Evolutionary conservation across 2,888 invertebrate genomes (phyloP).

Genomic region (Luperina testacea): DNA sequence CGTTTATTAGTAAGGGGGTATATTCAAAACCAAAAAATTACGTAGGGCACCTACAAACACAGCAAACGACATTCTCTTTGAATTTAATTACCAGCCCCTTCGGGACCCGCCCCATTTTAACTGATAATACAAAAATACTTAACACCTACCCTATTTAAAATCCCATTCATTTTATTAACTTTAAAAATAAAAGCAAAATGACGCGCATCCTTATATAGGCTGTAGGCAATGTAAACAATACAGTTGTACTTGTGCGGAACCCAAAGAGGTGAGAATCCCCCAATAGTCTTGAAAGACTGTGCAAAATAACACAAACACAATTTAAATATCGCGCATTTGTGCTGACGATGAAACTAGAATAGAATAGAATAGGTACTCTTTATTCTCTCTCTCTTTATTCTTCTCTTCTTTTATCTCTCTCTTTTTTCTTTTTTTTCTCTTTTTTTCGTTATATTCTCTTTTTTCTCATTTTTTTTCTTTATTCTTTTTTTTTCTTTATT

Average conservation of each 20-base stretch:
- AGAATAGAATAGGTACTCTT: no score
- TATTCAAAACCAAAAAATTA: neutral
- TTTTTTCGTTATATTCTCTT: no score
- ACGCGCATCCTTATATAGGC: constrained; percentile 4
- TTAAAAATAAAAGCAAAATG: constrained; percentile 34
- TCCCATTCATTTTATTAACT: constrained; percentile 20
- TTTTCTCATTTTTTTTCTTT: no score
- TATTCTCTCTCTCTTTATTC: no score
- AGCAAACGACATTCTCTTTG: constrained; percentile 6
- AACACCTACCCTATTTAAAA: constrained; percentile 29
- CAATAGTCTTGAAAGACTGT: constrained; percentile 57
- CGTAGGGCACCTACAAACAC: no score
- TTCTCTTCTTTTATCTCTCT: no score
- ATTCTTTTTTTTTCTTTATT: no score
- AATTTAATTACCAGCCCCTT: constrained; percentile 13
- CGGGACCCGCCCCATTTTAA: constrained; percentile 12
- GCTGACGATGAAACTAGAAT: constrained; percentile 70
- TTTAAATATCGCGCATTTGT: constrained; percentile 82
- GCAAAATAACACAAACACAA: constrained; percentile 80
- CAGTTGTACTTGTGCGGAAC: constrained; percentile 39
- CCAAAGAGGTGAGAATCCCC: constrained; percentile 66
- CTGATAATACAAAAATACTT: constrained; percentile 33
- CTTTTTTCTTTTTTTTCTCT: no score
- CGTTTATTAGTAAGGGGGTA: no score
- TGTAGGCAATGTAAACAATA: constrained; percentile 38